Evolutionary conservation across 2,113 vertebrate species (phyloP), one percentile per base, ranked within the genome.

Genomic region (Cephalopterus ornatus): DNA sequence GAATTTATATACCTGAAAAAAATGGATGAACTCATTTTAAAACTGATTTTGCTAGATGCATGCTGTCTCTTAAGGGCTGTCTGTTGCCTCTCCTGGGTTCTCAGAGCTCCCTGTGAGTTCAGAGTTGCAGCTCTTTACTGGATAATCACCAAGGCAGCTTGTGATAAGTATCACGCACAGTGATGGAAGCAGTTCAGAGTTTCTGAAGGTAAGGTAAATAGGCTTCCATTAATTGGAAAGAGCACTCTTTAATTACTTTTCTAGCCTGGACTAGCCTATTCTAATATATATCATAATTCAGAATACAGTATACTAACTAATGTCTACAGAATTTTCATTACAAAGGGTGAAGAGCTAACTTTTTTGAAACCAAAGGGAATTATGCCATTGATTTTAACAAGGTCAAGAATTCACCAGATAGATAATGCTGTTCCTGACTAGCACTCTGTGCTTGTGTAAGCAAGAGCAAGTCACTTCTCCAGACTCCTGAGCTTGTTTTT

Each of bases 191-290:
- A 72, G 80, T 95, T 95, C 93, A 91, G 90, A 83, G 73, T 96
- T 96, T 96, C 93, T 97, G 79, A 88, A 93, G 42, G 85, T 77
- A 89, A 95, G 49, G 84, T 92, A 96, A 97, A 96, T 93, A 94
- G 85, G 52, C 56, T 92, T 81, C 85, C 76, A 66, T 96, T 97
- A 94, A 95, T 94, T 96, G 92, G 83, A 96, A 96, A 92, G 73
- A 92, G 80, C 53, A 84, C 32, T 89, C 88, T 90, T 71, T 96
- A 97, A 96, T 96, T 97, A 96, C 76, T 96, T 93, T 95, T 96
- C 96, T 87, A 95, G 95, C 77, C 92, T 56, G 42, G 86, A 88
- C 96, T 94, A 93, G 96, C 71, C 91, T 91, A 56, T 91, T 93
- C 47, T 93, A 96, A 96, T 96, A 85, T 87, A 88, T 94, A 95